Conservation (phyloP, 2,113 vertebrate genomes). For the Gobius niger region DNA sequence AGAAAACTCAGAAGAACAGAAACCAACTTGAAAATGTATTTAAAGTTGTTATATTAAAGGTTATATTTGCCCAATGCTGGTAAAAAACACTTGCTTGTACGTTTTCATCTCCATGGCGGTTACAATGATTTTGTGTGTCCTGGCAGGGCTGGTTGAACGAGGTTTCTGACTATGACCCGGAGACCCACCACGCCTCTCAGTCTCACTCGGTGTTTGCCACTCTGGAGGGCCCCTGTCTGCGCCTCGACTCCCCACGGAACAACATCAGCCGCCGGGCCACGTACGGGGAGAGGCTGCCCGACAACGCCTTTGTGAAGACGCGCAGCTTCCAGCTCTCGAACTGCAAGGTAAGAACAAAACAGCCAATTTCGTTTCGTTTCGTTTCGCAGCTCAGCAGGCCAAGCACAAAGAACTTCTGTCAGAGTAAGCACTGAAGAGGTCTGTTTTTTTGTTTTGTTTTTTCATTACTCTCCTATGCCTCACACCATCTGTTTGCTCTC, state of each 20-base stretch:
- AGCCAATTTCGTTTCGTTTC: too few relatives aligned
- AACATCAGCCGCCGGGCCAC: conserved; percentile 79
- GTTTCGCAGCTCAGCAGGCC: background rate
- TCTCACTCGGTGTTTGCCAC: conserved; percentile 82
- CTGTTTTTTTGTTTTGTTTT: background rate
- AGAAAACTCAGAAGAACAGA: too few relatives aligned
- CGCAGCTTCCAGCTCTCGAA: conserved; percentile 74
- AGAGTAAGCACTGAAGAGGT: background rate
- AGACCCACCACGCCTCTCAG: conserved; percentile 79
- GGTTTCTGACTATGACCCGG: conserved; percentile 80
- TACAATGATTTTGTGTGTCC: background rate
- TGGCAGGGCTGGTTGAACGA: conserved; percentile 91
- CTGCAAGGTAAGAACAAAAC: conserved; percentile 76
- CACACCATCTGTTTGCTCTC: conserved; percentile 6
- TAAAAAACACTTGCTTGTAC: too few relatives aligned
- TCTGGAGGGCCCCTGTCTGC: conserved; percentile 80
- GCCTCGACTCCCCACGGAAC: conserved; percentile 80
- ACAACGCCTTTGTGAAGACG: conserved; percentile 74
- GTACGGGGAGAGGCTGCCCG: conserved; percentile 75
- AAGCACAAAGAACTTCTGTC: background rate
- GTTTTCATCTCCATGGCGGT: too few relatives aligned
- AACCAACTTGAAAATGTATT: too few relatives aligned
- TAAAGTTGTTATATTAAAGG: too few relatives aligned
- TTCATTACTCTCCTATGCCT: background rate
- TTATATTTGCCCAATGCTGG: too few relatives aligned